Evolutionary conservation across 2,888 invertebrate species (phyloP).

Genomic region (Lymantria monacha): DNA sequence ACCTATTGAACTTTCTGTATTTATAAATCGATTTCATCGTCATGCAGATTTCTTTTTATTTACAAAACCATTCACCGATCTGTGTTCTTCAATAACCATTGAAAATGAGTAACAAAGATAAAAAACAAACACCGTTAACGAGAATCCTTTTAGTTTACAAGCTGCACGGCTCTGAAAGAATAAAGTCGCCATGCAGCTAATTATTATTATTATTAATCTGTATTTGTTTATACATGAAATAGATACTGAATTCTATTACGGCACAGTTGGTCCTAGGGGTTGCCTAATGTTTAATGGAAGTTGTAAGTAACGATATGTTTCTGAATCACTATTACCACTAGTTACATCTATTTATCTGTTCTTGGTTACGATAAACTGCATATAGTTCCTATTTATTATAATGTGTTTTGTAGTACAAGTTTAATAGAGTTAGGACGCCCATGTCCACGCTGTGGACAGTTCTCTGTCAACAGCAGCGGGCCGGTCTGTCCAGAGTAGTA

Average conservation of each 20-base stretch:
- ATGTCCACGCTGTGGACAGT: no score
- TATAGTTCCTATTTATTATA: no score
- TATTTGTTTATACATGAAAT: conserved; percentile 33
- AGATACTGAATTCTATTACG: conserved; percentile 48
- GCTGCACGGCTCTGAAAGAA: not conserved
- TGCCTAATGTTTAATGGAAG: conserved; percentile 62
- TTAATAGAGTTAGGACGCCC: no score
- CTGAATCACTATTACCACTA: no score
- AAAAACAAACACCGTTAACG: not conserved
- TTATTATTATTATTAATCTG: conserved; percentile 20
- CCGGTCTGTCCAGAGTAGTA: no score
- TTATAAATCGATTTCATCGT: not conserved
- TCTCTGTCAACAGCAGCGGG: no score
- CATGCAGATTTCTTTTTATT: not conserved
- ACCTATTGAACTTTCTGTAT: no score
- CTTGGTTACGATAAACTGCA: no score
- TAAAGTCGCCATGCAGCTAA: conserved; percentile 26
- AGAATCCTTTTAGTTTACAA: not conserved
- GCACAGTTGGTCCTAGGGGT: conserved; percentile 46
- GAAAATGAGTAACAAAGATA: not conserved
- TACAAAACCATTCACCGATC: not conserved
- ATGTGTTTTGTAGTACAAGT: no score
- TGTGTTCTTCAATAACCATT: conserved; percentile 5
- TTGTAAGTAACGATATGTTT: conserved; percentile 52
- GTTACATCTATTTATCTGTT: no score